phyloP scores from a whole-genome alignment of 2,797 vertebrate genomes.

The Oreochromis mossambicus region DNA sequence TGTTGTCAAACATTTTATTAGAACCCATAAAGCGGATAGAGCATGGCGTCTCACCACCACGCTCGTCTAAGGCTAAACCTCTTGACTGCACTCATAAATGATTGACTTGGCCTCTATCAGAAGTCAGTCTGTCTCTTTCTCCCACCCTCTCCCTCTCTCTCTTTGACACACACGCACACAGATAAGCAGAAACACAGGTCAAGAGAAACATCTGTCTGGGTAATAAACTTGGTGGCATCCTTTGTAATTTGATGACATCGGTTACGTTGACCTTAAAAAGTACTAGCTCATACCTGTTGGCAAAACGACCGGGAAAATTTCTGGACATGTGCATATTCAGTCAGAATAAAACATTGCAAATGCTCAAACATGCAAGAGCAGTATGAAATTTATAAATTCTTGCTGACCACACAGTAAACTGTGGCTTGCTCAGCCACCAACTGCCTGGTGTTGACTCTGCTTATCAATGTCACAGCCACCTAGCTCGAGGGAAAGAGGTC shows the following conservation, averaged over 20 bases:
- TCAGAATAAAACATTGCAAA: background rate
- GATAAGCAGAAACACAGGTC: conserved; percentile 60
- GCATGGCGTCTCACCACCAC: conserved; percentile 50
- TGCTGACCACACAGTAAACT: background rate
- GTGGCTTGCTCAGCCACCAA: background rate
- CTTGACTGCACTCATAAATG: conserved; percentile 69
- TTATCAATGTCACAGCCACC: conserved; percentile 52
- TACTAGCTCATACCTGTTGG: background rate
- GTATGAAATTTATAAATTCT: fast-evolving
- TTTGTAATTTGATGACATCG: conserved; percentile 34
- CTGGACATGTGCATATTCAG: background rate
- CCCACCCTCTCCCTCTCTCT: background rate
- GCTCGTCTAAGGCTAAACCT: conserved; percentile 47
- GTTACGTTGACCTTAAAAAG: background rate
- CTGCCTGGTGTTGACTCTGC: conserved; percentile 13
- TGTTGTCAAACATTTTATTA: conserved; percentile 62
- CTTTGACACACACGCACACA: background rate
- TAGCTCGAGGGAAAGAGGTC: conserved; percentile 32
- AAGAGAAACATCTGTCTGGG: conserved; percentile 61
- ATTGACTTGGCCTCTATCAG: conserved; percentile 73
- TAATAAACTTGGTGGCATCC: conserved; percentile 47
- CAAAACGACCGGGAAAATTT: background rate
- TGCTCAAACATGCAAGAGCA: background rate
- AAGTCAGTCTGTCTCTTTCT: conserved; percentile 32
- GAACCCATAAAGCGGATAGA: conserved; percentile 60